phyloP scores from a whole-genome alignment of 2,797 vertebrate species.

The Danio tinwini region DNA sequence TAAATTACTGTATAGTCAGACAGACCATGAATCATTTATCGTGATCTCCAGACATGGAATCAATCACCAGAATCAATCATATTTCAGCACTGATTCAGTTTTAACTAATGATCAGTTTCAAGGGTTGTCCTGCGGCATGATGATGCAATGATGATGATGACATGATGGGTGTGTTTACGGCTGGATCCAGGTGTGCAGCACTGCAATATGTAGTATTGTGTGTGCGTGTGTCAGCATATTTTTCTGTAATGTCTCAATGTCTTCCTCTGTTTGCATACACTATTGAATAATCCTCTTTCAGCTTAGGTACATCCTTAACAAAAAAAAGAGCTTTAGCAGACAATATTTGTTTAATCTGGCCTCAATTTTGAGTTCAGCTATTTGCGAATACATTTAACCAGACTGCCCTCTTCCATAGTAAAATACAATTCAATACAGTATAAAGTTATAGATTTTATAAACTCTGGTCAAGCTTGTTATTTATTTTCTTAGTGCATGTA shows the following conservation, averaged over 20 bases:
- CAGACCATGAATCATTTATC: neutral
- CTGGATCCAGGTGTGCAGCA: neutral
- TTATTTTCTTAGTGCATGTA: neutral
- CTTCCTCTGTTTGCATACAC: conserved; percentile 9
- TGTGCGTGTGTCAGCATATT: neutral
- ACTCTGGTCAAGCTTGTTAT: neutral
- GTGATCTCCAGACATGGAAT: neutral
- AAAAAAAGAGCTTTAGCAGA: neutral
- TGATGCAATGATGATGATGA: conserved; percentile 31
- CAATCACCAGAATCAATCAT: neutral
- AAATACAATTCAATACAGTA: neutral
- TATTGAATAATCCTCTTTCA: conserved; percentile 13
- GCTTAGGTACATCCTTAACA: neutral
- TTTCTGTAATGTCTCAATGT: neutral
- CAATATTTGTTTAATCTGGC: conserved; percentile 58
- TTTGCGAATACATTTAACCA: conserved; percentile 50
- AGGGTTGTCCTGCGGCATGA: neutral
- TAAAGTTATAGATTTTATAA: neutral
- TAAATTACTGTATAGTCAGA: neutral
- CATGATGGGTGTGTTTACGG: conserved; percentile 30
- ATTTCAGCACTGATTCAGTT: conserved; percentile 8
- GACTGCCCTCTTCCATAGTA: neutral
- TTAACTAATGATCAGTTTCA: neutral
- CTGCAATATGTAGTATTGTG: neutral
- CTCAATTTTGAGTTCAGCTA: conserved; percentile 50